Evolutionary conservation across 2,113 vertebrate genomes (phyloP).

Genomic region (Gambusia affinis): DNA sequence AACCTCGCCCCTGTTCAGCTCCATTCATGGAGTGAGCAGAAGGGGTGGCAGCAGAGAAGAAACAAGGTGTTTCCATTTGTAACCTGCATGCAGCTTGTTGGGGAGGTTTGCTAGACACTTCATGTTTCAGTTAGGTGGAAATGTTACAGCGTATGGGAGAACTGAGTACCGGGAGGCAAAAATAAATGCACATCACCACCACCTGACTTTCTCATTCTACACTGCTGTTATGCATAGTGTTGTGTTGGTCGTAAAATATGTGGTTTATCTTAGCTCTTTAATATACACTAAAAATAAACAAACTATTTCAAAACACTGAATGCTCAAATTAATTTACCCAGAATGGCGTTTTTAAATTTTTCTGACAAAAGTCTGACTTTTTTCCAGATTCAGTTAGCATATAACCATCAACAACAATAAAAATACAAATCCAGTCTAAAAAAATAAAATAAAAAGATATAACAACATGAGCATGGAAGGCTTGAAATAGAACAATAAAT

Average conservation of each 20-base stretch:
- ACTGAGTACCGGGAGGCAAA: background rate
- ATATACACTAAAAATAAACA: background rate
- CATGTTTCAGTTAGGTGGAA: background rate
- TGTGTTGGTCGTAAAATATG: background rate
- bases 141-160: background rate
- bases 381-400: background rate
- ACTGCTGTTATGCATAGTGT: background rate
- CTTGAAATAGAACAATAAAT: background rate
- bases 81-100: background rate
- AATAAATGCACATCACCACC: too few relatives aligned
- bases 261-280: background rate
- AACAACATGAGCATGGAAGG: too few relatives aligned
- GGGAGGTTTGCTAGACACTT: background rate
- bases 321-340: background rate
- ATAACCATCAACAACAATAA: background rate
- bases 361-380: background rate
- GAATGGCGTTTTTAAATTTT: background rate
- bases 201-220: background rate
- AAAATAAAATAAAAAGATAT: too few relatives aligned
- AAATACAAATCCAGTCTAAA: background rate
- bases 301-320: too few relatives aligned
- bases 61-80: background rate
- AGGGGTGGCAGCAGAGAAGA: background rate
- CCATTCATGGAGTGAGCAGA: background rate
- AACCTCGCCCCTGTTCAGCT: conserved; percentile 1